These are phyloP conservation scores for Drosophila seclusa DNA, from an alignment of 2,888 invertebrate genomes.

Conservation along the genomic window DNA sequence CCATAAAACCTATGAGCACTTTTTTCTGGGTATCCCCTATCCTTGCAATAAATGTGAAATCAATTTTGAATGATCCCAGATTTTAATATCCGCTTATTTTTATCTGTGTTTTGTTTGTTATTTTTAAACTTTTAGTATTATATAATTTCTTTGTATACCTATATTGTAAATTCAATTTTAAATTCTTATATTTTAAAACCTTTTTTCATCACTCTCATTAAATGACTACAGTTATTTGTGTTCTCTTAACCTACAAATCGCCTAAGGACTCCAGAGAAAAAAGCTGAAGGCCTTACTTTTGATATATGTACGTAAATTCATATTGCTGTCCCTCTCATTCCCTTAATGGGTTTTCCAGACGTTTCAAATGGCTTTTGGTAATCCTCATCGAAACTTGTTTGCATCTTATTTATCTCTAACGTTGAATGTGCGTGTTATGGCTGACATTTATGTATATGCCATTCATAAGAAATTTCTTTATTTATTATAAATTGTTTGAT, in stretches of 20 bases:
- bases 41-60: background rate
- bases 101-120: background rate
- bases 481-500: constrained; percentile 75
- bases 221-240: background rate
- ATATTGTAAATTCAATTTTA: too few species aligned
- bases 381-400: constrained; percentile 28
- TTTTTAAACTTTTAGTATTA: background rate
- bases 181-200: background rate
- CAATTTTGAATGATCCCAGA: background rate
- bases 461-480: constrained; percentile 61
- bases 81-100: background rate
- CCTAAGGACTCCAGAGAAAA: background rate
- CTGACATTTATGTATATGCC: constrained; percentile 70
- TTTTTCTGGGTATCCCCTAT: background rate
- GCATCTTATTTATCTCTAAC: constrained; percentile 24
- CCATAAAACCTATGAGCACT: background rate
- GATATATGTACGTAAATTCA: background rate
- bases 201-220: background rate
- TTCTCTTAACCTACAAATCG: background rate
- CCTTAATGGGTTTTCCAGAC: constrained; percentile 2
- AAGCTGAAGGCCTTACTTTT: background rate
- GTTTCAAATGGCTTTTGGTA: background rate
- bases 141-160: background rate
- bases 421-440: constrained; percentile 46
- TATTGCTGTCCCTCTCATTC: background rate